Evolutionary conservation across 2,888 invertebrate species (phyloP), one percentile per base, ranked within the genome.

Genomic region (Dynastes maya): DNA sequence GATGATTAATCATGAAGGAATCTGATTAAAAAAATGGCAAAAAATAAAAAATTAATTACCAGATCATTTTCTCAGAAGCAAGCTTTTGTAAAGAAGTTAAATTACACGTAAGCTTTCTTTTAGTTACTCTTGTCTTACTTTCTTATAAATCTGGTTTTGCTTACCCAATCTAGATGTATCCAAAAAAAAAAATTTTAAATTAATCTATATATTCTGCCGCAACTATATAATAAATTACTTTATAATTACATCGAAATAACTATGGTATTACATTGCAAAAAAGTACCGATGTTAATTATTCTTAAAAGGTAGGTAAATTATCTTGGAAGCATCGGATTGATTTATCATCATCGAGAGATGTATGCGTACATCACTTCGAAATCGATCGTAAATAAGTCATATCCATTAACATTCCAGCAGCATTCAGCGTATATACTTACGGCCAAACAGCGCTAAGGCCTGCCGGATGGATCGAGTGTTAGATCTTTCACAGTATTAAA

Each of bases 381-480:
- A 61, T 22, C 45, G 58, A 72, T 61, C 61, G 72, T 72, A 72
- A 72, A 72, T 72, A 72, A 72, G 72, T 61, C 53, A 72, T 72
- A 72, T 72, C 72, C 58, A 72, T 72, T 61, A 72, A 72, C 58
- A 72, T 72, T 72, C 61, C 72, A 61, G 13, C 58, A 40, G 16
- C 45, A 72, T 72, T 61, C 61, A 61, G 61, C 13, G 61, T 37
- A 72, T 22, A 16, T 55, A 55, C 16, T n/a, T 55, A 22, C 6
- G 2, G 55, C 5, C 22, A 29, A 49, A 6, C 51, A 68, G 29
- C 51, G 45, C 45, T 45, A 9, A 45, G 45, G n/a, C 3, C 72
- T 22, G 2, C 16, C 61, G 53, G 72, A 16, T 22, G n/a, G 72
- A 68, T 49, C 9, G 9, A 45, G 68, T 49, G 68, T 68, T 72